These are phyloP conservation scores for Pachycephala philippinensis DNA, from an alignment of 2,113 vertebrate species.

Conservation along the genomic window DNA sequence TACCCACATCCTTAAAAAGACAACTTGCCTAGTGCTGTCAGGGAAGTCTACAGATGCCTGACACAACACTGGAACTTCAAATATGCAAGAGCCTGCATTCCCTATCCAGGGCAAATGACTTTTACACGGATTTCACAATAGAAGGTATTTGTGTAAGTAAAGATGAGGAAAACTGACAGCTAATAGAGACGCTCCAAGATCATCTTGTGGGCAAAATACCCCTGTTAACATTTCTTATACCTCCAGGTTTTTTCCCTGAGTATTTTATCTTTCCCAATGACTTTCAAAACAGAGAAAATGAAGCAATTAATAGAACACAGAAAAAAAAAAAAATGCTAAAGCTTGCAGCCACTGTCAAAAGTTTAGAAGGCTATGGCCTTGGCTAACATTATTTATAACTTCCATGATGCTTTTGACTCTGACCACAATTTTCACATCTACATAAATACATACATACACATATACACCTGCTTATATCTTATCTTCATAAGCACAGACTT, in stretches of 20 bases:
- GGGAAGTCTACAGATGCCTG: neutral
- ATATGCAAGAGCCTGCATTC: neutral
- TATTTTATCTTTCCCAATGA: neutral
- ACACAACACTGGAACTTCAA: neutral
- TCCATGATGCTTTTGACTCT: neutral
- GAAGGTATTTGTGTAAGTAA: neutral
- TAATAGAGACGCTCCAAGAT: neutral
- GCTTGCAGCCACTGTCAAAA: neutral
- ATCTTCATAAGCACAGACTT: neutral
- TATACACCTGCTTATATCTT: neutral
- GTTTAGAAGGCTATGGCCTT: neutral
- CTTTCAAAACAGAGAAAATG: neutral
- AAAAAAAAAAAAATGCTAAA: neutral
- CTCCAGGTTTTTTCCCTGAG: rapidly evolving
- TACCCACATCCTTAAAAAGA: neutral
- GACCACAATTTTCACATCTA: neutral
- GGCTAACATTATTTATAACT: neutral
- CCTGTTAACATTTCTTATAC: neutral
- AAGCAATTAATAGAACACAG: neutral
- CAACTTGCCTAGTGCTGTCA: neutral
- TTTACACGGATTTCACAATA: neutral
- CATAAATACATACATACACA: neutral
- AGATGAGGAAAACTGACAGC: neutral
- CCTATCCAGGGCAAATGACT: neutral
- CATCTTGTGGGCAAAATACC: neutral